Percentiles rank a stretch among this genome's conserved stretches.
These are phyloP conservation scores for Dryobates pubescens DNA, from an alignment of 2,797 vertebrate species.

Conservation along the genomic window DNA sequence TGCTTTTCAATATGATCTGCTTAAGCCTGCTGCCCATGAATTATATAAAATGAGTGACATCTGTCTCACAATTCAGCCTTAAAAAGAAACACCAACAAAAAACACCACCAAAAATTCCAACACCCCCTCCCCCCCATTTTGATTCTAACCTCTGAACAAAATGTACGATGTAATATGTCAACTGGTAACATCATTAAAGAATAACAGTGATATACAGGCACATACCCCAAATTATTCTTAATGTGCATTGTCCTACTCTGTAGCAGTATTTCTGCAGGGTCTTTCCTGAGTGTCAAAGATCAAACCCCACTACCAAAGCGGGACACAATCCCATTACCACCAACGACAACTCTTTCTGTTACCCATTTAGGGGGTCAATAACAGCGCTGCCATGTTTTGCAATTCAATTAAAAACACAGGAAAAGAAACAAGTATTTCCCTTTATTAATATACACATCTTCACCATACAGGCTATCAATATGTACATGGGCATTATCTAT, in stretches of 20 bases:
- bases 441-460: slow-evolving; percentile 87
- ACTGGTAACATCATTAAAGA: neutral
- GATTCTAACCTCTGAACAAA: neutral
- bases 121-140: neutral
- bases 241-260: neutral
- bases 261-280: neutral
- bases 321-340: neutral
- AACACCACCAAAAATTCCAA: too few relatives aligned
- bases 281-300: neutral
- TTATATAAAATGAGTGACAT: neutral
- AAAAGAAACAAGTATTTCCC: slow-evolving; percentile 95
- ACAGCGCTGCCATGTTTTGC: slow-evolving; percentile 5
- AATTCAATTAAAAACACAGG: slow-evolving; percentile 77
- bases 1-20: neutral
- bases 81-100: neutral
- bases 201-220: neutral
- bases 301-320: neutral
- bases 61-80: neutral
- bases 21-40: neutral
- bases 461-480: slow-evolving; percentile 63
- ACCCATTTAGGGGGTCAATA: slow-evolving; percentile 3
- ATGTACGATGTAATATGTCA: neutral
- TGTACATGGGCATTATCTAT: slow-evolving; percentile 40
- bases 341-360: neutral
- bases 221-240: neutral